A percentile compares a stretch with the other conserved stretches of the same genome.
Conservation (phyloP, 1,140 invertebrate genomes). For the Drosophila tropicalis region DNA sequence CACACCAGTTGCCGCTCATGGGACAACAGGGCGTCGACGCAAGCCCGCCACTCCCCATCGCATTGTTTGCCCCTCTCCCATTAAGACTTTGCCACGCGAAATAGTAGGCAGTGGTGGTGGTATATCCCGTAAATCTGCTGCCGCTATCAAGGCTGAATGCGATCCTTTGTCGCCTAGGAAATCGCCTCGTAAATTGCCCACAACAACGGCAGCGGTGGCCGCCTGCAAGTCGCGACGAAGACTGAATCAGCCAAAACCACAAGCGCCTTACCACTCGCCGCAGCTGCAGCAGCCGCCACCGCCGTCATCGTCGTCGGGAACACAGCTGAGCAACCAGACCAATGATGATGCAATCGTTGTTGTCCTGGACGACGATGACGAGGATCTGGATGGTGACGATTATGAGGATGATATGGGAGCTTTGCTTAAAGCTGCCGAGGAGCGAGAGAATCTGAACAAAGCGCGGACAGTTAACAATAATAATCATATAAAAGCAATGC, state of each 20-base stretch:
- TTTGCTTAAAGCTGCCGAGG: conserved; percentile 49
- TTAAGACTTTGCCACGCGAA: conserved; percentile 62
- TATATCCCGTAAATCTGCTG: conserved; percentile 8
- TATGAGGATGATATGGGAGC: conserved; percentile 53
- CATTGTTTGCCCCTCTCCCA: conserved; percentile 80
- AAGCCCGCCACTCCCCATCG: conserved; percentile 83
- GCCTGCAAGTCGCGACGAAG: conserved; percentile 76
- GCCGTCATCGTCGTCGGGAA: background rate
- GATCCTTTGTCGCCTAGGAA: conserved; percentile 63
- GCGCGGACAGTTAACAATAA: conserved; percentile 52
- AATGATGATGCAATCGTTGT: conserved; percentile 48
- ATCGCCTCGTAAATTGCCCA: conserved; percentile 68
- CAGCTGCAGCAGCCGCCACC: conserved; percentile 20
- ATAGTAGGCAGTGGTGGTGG: conserved; percentile 12
- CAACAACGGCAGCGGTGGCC: conserved; percentile 44
- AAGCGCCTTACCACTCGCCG: conserved; percentile 67
- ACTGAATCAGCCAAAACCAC: conserved; percentile 78
- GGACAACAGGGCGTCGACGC: conserved; percentile 41
- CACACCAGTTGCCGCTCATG: conserved; percentile 33
- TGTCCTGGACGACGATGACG: conserved; percentile 43
- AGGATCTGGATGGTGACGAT: conserved; percentile 54
- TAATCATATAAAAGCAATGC: conserved; percentile 41
- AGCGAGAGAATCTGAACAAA: conserved; percentile 67
- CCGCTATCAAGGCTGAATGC: conserved; percentile 8
- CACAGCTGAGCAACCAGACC: conserved; percentile 36